These are phyloP conservation scores for Polymixis lichenea DNA, from an alignment of 2,888 invertebrate genomes.

Conservation along the genomic window DNA sequence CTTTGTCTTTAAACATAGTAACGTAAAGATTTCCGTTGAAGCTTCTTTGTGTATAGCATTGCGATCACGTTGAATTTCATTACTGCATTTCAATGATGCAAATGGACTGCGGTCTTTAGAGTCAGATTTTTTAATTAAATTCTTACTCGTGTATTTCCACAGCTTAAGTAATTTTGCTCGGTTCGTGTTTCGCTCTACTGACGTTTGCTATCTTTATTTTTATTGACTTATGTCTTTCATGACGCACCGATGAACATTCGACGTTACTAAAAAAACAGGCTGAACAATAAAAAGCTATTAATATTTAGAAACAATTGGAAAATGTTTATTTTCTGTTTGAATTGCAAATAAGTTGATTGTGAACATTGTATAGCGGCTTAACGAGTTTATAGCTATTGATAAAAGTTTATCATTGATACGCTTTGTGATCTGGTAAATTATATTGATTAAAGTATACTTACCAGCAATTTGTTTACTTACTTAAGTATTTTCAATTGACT, in stretches of 20 bases:
- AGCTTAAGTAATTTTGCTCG: conserved; percentile 45
- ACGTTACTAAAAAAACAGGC: conserved; percentile 41
- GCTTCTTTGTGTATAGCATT: not conserved
- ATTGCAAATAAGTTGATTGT: conserved; percentile 39
- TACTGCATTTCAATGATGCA: conserved; percentile 19
- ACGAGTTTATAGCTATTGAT: conserved; percentile 19
- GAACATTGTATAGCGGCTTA: conserved; percentile 21
- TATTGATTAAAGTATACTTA: not conserved
- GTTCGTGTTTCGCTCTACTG: conserved; percentile 12
- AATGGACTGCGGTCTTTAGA: conserved; percentile 18
- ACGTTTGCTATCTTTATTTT: conserved; percentile 30
- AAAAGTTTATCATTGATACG: conserved; percentile 8
- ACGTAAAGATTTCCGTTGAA: not conserved
- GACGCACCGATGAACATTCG: conserved; percentile 15
- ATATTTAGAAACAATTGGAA: conserved; percentile 33
- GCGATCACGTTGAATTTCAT: conserved; percentile 41
- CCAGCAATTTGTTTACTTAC: not conserved
- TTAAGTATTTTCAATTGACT: not conserved
- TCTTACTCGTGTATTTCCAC: conserved; percentile 12
- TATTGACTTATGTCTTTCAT: conserved; percentile 40
- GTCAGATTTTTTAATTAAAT: conserved; percentile 43
- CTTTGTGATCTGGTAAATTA: conserved; percentile 9
- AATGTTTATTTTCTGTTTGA: conserved; percentile 30
- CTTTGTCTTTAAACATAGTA: conserved; percentile 8
- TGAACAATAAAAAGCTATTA: conserved; percentile 38